phyloP scores from a whole-genome alignment of 2,888 invertebrate species.

The Doris montereyensis region DNA sequence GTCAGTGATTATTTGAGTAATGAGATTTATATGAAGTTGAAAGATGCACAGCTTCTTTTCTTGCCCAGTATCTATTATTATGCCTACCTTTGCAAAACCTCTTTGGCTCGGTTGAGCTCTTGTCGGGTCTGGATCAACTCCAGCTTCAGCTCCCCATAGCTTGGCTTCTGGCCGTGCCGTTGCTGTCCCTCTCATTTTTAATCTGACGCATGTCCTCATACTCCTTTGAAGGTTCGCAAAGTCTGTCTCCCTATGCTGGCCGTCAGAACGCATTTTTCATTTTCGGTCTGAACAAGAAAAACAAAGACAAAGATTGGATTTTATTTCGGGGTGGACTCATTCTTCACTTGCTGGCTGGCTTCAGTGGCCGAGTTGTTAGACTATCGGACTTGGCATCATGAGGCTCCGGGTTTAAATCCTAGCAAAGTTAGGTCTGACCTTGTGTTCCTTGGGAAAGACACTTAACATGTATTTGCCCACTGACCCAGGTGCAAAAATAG shows the following conservation, averaged over 20 bases:
- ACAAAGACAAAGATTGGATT: not conserved
- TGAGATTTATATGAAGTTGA: no score
- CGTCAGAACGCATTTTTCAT: conserved; percentile 59
- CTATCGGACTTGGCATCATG: no score
- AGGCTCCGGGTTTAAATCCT: no score
- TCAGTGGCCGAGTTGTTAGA: no score
- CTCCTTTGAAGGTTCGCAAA: conserved; percentile 47
- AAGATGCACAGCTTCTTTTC: no score
- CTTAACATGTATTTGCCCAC: no score
- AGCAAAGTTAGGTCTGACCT: no score
- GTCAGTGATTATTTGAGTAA: no score
- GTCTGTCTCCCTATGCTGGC: conserved; percentile 65
- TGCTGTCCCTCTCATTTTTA: conserved; percentile 58
- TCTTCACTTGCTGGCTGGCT: no score
- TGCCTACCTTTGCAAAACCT: conserved; percentile 83
- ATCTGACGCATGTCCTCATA: not conserved
- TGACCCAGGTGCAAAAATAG: no score
- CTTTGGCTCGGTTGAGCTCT: conserved; percentile 80
- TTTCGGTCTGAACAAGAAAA: not conserved
- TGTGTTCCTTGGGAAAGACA: no score
- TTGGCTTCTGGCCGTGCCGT: conserved; percentile 62
- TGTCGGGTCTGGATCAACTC: conserved; percentile 81
- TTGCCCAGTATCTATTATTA: no score
- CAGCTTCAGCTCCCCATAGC: conserved; percentile 72
- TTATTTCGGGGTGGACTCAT: not conserved